Percentiles rank a stretch among this genome's conserved stretches.
phyloP scores from a whole-genome alignment of 2,113 vertebrate genomes.

The Hyaena hyaena region DNA sequence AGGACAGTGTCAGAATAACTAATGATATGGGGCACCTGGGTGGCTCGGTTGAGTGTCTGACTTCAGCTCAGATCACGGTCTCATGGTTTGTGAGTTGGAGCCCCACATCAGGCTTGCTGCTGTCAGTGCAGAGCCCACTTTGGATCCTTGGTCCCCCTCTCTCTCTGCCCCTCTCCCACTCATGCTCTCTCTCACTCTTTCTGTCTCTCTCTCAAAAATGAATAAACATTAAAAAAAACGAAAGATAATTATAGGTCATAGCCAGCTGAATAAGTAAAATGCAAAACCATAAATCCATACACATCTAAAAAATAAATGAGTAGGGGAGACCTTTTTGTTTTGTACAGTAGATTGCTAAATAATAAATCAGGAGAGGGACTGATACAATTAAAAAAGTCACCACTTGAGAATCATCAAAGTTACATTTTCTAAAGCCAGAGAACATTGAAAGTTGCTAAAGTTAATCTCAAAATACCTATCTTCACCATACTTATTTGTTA shows the following conservation, averaged over 20 bases:
- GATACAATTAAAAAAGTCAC: background rate
- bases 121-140: too few relatives aligned
- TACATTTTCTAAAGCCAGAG: background rate
- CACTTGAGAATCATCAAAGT: background rate
- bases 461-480: slow-evolving; percentile 9
- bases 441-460: slow-evolving; percentile 3
- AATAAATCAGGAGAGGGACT: background rate
- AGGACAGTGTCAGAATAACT: slow-evolving; percentile 13
- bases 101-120: too few relatives aligned
- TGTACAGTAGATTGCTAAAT: background rate
- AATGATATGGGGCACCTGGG: background rate
- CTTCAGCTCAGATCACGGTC: too few relatives aligned
- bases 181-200: too few relatives aligned
- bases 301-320: background rate
- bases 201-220: too few relatives aligned
- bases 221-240: background rate
- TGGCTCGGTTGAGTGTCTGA: too few relatives aligned
- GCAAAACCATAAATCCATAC: background rate
- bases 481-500: background rate
- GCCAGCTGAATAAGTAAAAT: slow-evolving; percentile 2
- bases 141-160: too few relatives aligned
- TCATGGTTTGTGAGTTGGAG: too few relatives aligned
- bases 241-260: background rate
- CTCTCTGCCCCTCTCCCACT: too few relatives aligned
- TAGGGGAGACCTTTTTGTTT: background rate